These are phyloP conservation scores for Dendrocincla fuliginosa DNA, from an alignment of 2,797 vertebrate species.

Conservation along the genomic window DNA sequence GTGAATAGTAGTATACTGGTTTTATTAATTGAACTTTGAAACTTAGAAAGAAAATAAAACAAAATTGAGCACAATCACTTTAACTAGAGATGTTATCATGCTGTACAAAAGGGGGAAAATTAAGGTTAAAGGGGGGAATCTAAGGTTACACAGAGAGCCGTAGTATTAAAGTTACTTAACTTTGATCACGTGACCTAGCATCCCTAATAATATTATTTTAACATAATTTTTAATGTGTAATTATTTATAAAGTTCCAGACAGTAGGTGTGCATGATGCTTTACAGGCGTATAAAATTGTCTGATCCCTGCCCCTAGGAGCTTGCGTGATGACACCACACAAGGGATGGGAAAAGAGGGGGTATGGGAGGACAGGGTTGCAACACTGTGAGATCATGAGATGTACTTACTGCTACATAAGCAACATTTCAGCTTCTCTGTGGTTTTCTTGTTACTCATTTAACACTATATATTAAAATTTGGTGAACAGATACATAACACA, in stretches of 20 bases:
- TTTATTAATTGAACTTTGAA: neutral
- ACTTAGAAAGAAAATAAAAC: neutral
- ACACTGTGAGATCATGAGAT: slow-evolving; percentile 67
- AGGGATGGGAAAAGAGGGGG: slow-evolving; percentile 65
- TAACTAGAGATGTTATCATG: neutral
- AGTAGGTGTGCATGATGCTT: slow-evolving; percentile 44
- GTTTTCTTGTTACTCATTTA: slow-evolving; percentile 68
- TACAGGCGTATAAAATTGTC: slow-evolving; percentile 38
- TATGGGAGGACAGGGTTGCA: slow-evolving; percentile 65
- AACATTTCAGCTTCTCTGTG: slow-evolving; percentile 68
- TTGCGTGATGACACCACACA: slow-evolving; percentile 52
- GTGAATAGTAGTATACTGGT: neutral
- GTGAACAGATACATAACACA: slow-evolving; percentile 59
- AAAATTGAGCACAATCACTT: neutral
- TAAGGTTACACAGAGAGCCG: neutral
- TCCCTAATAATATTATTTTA: slow-evolving; percentile 31
- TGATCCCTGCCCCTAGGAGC: slow-evolving; percentile 61
- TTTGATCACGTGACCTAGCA: neutral
- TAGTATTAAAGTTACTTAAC: neutral
- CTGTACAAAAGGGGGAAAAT: neutral
- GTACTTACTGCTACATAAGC: slow-evolving; percentile 64
- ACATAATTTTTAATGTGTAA: slow-evolving; percentile 37
- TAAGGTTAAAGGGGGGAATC: neutral
- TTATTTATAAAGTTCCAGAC: slow-evolving; percentile 65
- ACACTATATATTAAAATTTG: slow-evolving; percentile 71